Conservation (phyloP, 1,140 invertebrate genomes). For the Myzus persicae region DNA sequence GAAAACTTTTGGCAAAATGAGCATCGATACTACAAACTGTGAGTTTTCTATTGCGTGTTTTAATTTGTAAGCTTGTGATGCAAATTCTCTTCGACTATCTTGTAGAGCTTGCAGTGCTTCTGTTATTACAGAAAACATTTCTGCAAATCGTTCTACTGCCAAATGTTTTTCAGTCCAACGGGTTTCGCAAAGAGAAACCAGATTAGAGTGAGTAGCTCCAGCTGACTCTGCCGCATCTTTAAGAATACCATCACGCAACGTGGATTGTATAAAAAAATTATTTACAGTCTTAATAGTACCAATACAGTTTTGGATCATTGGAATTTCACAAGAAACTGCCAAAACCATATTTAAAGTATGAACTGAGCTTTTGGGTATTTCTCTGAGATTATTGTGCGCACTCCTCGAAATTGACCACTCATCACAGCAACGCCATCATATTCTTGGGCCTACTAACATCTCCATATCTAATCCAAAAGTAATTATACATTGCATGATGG, state of each 20-base stretch:
- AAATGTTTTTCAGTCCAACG: conserved; percentile 31
- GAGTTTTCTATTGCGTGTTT: not conserved
- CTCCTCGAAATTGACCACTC: not conserved
- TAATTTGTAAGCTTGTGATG: conserved; percentile 21
- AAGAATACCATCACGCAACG: not conserved
- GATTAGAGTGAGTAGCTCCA: not conserved
- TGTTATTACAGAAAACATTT: not conserved
- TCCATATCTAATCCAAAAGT: not conserved
- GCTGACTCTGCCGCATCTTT: not conserved
- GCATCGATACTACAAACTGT: not conserved
- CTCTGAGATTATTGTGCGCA: not conserved
- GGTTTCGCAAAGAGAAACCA: not conserved
- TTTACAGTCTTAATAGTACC: not conserved
- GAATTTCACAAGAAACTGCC: not conserved
- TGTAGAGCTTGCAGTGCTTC: not conserved
- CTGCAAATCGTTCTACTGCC: not conserved
- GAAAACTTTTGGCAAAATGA: not conserved
- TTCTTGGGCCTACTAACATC: not conserved
- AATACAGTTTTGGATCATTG: conserved; percentile 3
- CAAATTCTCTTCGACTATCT: not conserved
- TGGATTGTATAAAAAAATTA: not conserved
- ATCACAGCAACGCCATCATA: not conserved
- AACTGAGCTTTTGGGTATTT: conserved; percentile 13
- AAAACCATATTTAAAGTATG: not conserved
- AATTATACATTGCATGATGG: not conserved